These are phyloP conservation scores for Poeciliopsis infans DNA, from an alignment of 2,797 vertebrate species.

Conservation along the genomic window DNA sequence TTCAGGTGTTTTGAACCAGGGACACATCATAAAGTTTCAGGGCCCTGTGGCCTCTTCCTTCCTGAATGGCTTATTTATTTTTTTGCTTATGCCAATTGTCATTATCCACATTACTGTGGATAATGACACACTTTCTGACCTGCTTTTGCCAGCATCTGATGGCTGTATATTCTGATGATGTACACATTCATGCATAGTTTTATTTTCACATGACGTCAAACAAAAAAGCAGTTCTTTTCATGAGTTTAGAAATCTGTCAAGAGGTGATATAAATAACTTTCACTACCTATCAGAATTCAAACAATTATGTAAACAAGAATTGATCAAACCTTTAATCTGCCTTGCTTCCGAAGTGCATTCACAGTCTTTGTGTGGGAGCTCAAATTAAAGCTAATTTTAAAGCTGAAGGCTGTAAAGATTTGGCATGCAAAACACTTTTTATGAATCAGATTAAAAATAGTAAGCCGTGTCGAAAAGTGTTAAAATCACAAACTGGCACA, in stretches of 20 bases:
- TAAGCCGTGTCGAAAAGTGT: not conserved
- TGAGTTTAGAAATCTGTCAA: not conserved
- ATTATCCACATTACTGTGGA: not conserved
- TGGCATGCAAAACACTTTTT: not conserved
- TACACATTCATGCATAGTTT: not conserved
- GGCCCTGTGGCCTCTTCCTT: not conserved
- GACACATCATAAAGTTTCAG: not conserved
- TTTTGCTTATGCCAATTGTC: not conserved
- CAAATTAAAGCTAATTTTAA: not conserved
- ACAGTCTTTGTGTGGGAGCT: not conserved
- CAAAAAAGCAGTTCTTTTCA: not conserved
- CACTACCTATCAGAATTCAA: not conserved
- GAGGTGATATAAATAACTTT: not conserved
- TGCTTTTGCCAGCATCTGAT: not conserved
- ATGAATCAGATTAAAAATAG: constrained; percentile 10
- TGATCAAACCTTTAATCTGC: not conserved
- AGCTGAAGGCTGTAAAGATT: not conserved
- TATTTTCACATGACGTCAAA: not conserved
- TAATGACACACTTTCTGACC: not conserved
- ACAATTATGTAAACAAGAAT: not conserved
- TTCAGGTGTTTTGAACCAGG: not conserved
- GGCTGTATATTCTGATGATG: not conserved
- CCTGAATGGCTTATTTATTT: not conserved
- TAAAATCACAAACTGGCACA: constrained; percentile 1
- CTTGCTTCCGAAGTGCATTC: not conserved